Percentiles rank a stretch among this genome's conserved stretches.
Conservation (phyloP, 1,140 invertebrate species). For the Drosophila micromelanica region DNA sequence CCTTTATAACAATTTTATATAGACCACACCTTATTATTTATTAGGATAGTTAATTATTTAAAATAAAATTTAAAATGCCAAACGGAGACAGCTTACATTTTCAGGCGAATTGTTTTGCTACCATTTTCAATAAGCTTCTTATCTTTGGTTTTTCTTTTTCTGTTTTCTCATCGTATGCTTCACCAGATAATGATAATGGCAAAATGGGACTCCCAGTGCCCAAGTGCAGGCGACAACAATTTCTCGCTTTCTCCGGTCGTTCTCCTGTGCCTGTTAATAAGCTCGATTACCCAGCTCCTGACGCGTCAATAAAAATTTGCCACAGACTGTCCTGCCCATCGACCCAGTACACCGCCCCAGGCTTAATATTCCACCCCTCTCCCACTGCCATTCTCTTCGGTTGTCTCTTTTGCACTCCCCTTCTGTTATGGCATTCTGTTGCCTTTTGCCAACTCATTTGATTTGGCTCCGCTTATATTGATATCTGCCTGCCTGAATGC, state of each 20-base stretch:
- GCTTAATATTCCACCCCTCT: background rate
- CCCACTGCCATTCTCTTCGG: background rate
- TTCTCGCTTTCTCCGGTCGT: conserved; percentile 6
- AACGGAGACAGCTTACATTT: background rate
- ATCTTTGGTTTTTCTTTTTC: conserved; percentile 4
- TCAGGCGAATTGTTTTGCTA: background rate
- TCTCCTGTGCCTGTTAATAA: conserved; percentile 50
- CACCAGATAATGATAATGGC: conserved; percentile 62
- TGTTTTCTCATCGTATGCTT: conserved; percentile 29
- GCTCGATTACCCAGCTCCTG: conserved; percentile 65
- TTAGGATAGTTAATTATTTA: too few relatives aligned
- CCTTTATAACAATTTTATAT: too few relatives aligned
- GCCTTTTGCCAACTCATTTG: conserved; percentile 78
- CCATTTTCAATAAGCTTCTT: background rate
- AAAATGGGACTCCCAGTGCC: conserved; percentile 2
- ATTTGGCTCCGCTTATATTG: conserved; percentile 74
- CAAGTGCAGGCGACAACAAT: conserved; percentile 23
- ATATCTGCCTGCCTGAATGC: conserved; percentile 38
- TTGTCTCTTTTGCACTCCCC: background rate
- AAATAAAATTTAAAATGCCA: too few relatives aligned
- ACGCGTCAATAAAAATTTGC: conserved; percentile 63
- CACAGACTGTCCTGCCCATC: conserved; percentile 22
- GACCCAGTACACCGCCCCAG: background rate
- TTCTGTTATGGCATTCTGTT: conserved; percentile 49
- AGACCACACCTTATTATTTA: too few relatives aligned